Conservation (phyloP, 2,888 invertebrate genomes). For the Platynereis dumerilii region DNA sequence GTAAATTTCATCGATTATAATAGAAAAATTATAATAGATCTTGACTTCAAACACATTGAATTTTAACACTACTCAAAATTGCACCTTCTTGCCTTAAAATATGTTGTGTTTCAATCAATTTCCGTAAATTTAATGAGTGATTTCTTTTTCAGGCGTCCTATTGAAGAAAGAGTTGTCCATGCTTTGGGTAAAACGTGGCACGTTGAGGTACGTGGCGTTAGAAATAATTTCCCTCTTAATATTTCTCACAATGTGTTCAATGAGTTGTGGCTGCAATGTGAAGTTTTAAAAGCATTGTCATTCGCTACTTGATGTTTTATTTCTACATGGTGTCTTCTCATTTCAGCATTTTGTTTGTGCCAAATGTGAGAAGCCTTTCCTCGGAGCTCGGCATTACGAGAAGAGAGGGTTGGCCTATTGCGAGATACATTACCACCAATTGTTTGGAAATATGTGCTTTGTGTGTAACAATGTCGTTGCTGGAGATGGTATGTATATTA, state of each 20-base stretch:
- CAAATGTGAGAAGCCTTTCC: conserved; percentile 99
- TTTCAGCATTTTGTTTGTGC: conserved; percentile 97
- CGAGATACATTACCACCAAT: conserved; percentile 94
- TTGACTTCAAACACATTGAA: not conserved
- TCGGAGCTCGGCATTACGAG: conserved; percentile 98
- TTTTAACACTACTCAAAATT: not conserved
- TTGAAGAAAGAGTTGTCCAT: conserved; percentile 98
- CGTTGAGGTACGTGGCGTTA: conserved; percentile 52
- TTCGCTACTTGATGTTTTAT: not conserved
- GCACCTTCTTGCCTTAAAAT: not conserved
- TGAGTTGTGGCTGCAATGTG: not conserved
- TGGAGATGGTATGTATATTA: conserved; percentile 81
- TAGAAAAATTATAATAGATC: not conserved
- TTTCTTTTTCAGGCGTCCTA: conserved; percentile 77
- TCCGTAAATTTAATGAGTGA: not conserved
- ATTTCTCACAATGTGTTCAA: too few species aligned
- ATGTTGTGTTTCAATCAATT: not conserved
- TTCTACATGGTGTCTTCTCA: not conserved
- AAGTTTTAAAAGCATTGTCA: not conserved
- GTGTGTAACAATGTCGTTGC: conserved; percentile 98
- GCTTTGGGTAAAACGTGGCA: conserved; percentile 75
- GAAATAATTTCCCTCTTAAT: not conserved
- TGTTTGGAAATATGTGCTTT: conserved; percentile 98
- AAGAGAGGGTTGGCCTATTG: conserved; percentile 97
- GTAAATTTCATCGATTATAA: conserved; percentile 39